A percentile compares a stretch with the other conserved stretches of the same genome.
phyloP scores from a whole-genome alignment of 2,113 vertebrate species.

The Bubo bubo region DNA sequence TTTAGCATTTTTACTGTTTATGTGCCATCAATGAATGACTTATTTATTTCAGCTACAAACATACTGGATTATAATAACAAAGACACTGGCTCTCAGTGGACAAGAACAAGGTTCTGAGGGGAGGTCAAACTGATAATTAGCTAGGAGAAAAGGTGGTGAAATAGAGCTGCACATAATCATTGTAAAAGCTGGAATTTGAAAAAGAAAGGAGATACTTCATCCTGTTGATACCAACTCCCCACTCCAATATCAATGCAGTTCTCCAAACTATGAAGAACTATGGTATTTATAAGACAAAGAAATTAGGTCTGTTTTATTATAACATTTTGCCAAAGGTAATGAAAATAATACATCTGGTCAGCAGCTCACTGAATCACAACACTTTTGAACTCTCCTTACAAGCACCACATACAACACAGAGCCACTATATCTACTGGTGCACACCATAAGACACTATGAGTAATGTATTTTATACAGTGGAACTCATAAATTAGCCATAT shows the following conservation, averaged over 20 bases:
- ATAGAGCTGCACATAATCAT: not conserved
- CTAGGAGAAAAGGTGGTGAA: not conserved
- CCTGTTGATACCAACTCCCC: not conserved
- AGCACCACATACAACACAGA: not conserved
- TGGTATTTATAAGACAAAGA: not conserved
- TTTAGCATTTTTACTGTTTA: constrained; percentile 37
- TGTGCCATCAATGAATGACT: not conserved
- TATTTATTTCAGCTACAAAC: constrained; percentile 21
- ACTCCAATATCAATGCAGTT: not conserved
- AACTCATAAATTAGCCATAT: not conserved
- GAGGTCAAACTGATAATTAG: not conserved
- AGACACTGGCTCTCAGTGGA: not conserved
- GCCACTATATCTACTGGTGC: not conserved
- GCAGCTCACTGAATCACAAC: not conserved
- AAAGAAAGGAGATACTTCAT: not conserved
- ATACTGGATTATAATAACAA: not conserved
- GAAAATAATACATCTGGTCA: not conserved
- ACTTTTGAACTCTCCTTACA: not conserved
- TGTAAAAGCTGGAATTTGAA: not conserved
- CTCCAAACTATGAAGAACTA: not conserved
- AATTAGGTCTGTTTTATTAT: not conserved
- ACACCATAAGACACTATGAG: not conserved
- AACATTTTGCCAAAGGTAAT: not conserved
- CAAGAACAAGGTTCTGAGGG: not conserved
- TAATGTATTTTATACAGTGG: not conserved